These are phyloP conservation scores for Caenorhabditis sulstoni DNA, from an alignment of 2,888 invertebrate genomes.

Conservation along the genomic window DNA sequence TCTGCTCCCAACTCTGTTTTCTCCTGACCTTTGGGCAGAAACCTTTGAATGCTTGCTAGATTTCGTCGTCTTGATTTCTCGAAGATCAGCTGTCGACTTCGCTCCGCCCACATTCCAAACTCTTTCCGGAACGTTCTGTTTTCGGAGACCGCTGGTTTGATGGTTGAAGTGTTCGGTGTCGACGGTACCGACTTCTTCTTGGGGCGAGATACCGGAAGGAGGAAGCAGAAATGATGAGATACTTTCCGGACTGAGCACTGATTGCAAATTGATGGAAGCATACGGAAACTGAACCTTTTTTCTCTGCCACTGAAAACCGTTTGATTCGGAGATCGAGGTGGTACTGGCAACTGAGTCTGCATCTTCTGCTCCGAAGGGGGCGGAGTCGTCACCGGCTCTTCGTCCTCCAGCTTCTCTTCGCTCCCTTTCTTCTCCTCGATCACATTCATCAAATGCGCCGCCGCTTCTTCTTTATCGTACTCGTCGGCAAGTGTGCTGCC, in stretches of 20 bases:
- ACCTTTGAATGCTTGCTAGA: slow-evolving; percentile 46
- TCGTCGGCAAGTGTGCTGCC: slow-evolving; percentile 87
- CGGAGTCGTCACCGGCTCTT: slow-evolving; percentile 41
- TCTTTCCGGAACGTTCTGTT: slow-evolving; percentile 21
- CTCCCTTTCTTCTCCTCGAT: slow-evolving; percentile 24
- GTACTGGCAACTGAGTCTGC: slow-evolving; percentile 51
- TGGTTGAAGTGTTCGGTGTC: slow-evolving; percentile 5
- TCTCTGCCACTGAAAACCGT: not conserved
- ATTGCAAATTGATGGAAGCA: slow-evolving; percentile 12
- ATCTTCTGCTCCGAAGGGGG: slow-evolving; percentile 46
- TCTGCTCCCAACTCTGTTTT: not conserved
- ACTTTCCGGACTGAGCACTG: slow-evolving; percentile 29
- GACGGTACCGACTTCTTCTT: not conserved
- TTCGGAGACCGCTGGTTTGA: slow-evolving; percentile 34
- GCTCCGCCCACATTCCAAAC: slow-evolving; percentile 29
- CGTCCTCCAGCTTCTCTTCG: slow-evolving; percentile 6
- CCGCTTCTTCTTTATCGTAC: slow-evolving; percentile 76
- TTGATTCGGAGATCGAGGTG: slow-evolving; percentile 30
- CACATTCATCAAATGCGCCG: slow-evolving; percentile 42
- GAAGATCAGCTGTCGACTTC: slow-evolving; percentile 27
- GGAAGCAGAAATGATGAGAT: slow-evolving; percentile 24
- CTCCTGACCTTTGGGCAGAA: slow-evolving; percentile 10
- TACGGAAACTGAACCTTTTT: slow-evolving; percentile 27
- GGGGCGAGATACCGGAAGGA: slow-evolving; percentile 9
- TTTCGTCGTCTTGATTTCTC: slow-evolving; percentile 42